A percentile compares a stretch with the other conserved stretches of the same genome.
phyloP scores from a whole-genome alignment of 2,113 vertebrate genomes.

The Ptychochromis oligacanthus region DNA sequence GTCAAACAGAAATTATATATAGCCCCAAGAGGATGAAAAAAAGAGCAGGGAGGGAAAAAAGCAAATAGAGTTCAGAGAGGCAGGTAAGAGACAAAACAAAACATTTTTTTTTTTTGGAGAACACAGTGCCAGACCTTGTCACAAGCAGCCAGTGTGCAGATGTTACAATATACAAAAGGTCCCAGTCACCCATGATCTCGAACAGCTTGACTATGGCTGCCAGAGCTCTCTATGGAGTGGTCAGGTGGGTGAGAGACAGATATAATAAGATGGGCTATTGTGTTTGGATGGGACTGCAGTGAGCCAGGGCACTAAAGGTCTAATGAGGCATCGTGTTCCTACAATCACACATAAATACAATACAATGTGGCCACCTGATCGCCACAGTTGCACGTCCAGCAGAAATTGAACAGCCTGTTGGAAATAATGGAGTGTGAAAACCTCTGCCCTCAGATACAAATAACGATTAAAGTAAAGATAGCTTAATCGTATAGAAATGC shows the following conservation, averaged over 20 bases:
- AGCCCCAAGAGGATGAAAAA: background rate
- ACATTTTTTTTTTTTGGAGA: conserved; percentile 14
- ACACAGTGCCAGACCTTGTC: conserved; percentile 36
- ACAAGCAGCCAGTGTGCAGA: conserved; percentile 57
- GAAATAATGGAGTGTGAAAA: conserved; percentile 62
- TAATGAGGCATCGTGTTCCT: conserved; percentile 73
- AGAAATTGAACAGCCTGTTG: conserved; percentile 45
- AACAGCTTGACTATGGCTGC: conserved; percentile 68
- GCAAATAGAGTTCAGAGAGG: conserved; percentile 31
- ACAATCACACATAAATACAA: conserved; percentile 62
- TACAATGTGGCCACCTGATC: conserved; percentile 48
- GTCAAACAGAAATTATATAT: conserved; percentile 26
- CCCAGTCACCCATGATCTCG: conserved; percentile 48
- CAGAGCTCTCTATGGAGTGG: conserved; percentile 43
- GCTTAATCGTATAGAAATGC: background rate
- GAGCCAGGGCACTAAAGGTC: conserved; percentile 55
- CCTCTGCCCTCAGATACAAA: conserved; percentile 45
- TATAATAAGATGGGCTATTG: conserved; percentile 69
- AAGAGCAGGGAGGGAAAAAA: background rate
- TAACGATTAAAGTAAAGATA: conserved; percentile 16
- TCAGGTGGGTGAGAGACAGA: conserved; percentile 57
- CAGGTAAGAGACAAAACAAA: conserved; percentile 12
- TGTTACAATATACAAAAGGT: conserved; percentile 59
- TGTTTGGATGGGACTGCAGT: conserved; percentile 55
- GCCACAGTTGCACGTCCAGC: conserved; percentile 11